Evolutionary conservation across 1,140 invertebrate genomes (phyloP).

Genomic region (Augochlora pura): DNA sequence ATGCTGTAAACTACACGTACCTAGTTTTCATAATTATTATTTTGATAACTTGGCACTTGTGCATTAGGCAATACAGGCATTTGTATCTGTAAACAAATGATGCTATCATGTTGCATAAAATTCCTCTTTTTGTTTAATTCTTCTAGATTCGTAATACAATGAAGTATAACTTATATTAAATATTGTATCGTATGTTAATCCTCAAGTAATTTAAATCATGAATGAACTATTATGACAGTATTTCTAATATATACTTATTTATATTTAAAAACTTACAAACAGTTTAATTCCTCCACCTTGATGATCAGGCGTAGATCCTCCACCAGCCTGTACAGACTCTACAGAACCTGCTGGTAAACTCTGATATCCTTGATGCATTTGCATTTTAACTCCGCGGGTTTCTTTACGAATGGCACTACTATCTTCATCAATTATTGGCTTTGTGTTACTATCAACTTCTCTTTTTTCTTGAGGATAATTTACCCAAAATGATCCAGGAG

Average conservation of each 20-base stretch:
- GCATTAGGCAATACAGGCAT: conserved; percentile 67
- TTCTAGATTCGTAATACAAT: conserved; percentile 22
- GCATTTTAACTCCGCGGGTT: conserved; percentile 71
- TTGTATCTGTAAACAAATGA: conserved; percentile 76
- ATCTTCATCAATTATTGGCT: conserved; percentile 30
- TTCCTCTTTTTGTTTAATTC: conserved; percentile 1
- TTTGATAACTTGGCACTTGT: conserved; percentile 58
- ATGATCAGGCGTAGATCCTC: conserved; percentile 69
- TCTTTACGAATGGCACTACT: conserved; percentile 40
- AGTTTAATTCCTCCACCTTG: conserved; percentile 76
- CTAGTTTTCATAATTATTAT: conserved; percentile 68
- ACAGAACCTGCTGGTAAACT: conserved; percentile 75
- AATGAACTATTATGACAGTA: no score
- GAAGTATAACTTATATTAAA: background rate
- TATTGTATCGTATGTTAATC: no score
- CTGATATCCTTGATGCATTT: conserved; percentile 77
- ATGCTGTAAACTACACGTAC: conserved; percentile 26
- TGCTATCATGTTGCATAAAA: conserved; percentile 37
- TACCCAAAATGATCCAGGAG: conserved; percentile 66
- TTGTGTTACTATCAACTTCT: conserved; percentile 51
- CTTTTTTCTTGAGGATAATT: conserved; percentile 66
- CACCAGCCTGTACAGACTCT: conserved; percentile 74
- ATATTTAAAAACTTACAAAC: conserved; percentile 65
- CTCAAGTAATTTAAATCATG: background rate
- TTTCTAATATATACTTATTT: no score